phyloP scores from a whole-genome alignment of 2,888 invertebrate genomes.

The Neoitamus cyanurus region DNA sequence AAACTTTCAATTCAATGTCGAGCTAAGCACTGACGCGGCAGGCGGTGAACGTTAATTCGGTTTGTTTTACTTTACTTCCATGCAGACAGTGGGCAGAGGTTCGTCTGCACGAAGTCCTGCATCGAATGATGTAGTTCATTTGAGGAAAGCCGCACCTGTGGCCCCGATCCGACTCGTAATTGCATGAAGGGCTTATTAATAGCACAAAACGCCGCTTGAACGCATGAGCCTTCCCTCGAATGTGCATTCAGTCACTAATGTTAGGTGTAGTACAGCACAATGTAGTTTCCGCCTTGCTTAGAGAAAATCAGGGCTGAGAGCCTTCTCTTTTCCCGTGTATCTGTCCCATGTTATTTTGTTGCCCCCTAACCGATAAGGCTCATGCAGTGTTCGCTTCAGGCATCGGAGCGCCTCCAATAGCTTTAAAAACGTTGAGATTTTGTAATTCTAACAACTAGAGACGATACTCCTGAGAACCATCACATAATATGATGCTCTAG shows the following conservation, averaged over 20 bases:
- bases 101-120: conserved; percentile 13
- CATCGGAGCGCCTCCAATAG: conserved; percentile 1
- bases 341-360: background rate
- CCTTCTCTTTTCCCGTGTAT: background rate
- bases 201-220: background rate
- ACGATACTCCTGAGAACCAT: background rate
- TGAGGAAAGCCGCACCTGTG: background rate
- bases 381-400: background rate
- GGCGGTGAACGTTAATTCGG: background rate
- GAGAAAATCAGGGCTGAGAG: background rate
- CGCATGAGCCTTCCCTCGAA: background rate
- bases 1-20: conserved; percentile 50
- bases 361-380: background rate
- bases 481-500: background rate
- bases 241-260: background rate
- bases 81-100: conserved; percentile 14
- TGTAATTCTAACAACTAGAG: background rate
- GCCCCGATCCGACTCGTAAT: background rate
- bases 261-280: background rate
- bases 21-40: background rate
- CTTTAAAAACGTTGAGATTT: background rate
- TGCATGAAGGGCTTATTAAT: background rate
- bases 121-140: conserved; percentile 31
- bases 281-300: background rate
- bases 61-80: conserved; percentile 23